Percentiles rank a stretch among this genome's conserved stretches.
Conservation (phyloP, 2,797 vertebrate genomes). For the Diglossa cyanea region DNA sequence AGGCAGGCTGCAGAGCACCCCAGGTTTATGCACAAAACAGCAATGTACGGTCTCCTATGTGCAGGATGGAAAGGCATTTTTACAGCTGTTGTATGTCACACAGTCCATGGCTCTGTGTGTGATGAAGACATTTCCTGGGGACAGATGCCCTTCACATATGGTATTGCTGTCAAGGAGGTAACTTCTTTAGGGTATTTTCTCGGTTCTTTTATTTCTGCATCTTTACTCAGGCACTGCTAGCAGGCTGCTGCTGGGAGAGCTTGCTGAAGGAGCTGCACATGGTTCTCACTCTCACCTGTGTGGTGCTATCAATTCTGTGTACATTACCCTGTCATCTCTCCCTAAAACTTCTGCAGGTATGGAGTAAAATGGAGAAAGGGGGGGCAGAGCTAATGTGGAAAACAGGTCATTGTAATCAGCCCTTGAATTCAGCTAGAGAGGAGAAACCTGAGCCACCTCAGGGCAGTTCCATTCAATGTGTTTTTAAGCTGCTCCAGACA, state of each 20-base stretch:
- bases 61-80: neutral
- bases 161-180: neutral
- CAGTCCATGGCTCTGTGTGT: neutral
- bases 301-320: neutral
- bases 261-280: neutral
- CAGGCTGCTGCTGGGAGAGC: neutral
- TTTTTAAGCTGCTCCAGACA: neutral
- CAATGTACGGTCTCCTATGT: neutral
- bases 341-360: neutral
- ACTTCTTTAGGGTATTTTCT: neutral
- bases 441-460: neutral
- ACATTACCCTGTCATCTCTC: neutral
- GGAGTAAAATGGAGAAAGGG: neutral
- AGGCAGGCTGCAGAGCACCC: neutral
- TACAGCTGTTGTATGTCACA: neutral
- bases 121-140: neutral
- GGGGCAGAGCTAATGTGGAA: neutral
- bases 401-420: neutral
- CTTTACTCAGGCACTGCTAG: neutral
- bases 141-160: fast-evolving
- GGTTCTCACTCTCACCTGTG: neutral
- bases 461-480: neutral
- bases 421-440: neutral
- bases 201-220: neutral
- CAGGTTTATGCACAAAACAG: neutral